phyloP scores from a whole-genome alignment of 2,888 invertebrate species.

The Himalopsyche kuldschensis region DNA sequence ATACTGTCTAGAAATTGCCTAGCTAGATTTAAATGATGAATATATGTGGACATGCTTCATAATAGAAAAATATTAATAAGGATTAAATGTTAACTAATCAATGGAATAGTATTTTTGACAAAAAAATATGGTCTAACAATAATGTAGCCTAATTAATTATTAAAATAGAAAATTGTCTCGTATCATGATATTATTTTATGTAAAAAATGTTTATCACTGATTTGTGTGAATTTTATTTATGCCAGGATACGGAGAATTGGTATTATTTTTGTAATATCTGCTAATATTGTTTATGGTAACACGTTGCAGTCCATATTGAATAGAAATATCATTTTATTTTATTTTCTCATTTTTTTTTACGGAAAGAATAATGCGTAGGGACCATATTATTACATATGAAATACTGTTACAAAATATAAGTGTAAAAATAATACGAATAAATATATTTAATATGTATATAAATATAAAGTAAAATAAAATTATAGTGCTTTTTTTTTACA shows the following conservation, averaged over 20 bases:
- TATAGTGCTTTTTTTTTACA: too few relatives aligned
- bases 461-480: not conserved
- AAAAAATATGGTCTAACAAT: not conserved
- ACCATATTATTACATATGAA: not conserved
- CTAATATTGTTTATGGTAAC: not conserved
- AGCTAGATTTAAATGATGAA: not conserved
- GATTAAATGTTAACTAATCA: not conserved
- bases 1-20: not conserved
- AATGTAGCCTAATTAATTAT: not conserved
- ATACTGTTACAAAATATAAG: not conserved
- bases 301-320: too few relatives aligned
- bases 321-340: too few relatives aligned
- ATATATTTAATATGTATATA: not conserved
- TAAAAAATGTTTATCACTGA: not conserved
- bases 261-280: not conserved
- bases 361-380: not conserved
- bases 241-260: not conserved
- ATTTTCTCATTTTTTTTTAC: not conserved
- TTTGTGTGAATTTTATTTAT: not conserved
- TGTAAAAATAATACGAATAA: not conserved
- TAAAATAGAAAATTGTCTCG: not conserved
- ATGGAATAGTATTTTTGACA: not conserved
- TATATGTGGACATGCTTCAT: not conserved
- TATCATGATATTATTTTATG: not conserved
- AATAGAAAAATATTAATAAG: not conserved